phyloP scores from a whole-genome alignment of 1,140 invertebrate species.

The Venustaconcha ellipsiformis region DNA sequence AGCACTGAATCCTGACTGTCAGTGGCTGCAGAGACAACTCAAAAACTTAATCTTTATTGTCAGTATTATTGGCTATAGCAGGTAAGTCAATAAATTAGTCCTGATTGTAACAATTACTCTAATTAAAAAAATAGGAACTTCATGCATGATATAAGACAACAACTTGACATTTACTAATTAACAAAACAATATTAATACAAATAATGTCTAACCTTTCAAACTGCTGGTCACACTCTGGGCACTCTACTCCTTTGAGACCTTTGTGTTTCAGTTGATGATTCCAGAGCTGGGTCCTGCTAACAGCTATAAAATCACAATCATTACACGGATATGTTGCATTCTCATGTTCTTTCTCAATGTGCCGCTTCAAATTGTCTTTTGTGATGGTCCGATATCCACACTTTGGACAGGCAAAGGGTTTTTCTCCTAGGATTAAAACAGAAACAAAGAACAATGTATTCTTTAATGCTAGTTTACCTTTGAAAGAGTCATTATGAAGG shows the following conservation, averaged over 20 bases:
- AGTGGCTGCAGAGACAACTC: too few relatives aligned
- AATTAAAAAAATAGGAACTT: too few relatives aligned
- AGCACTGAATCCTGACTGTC: too few relatives aligned
- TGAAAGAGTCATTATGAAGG: too few relatives aligned
- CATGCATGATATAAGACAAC: too few relatives aligned
- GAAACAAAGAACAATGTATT: slow-evolving; percentile 8
- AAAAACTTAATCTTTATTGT: too few relatives aligned
- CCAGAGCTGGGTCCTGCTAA: slow-evolving; percentile 59
- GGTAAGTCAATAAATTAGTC: too few relatives aligned
- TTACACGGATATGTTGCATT: slow-evolving; percentile 59
- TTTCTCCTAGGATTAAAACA: slow-evolving; percentile 51
- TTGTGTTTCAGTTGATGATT: slow-evolving; percentile 64
- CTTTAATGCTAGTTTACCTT: not conserved
- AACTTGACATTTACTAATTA: too few relatives aligned
- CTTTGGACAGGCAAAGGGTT: slow-evolving; percentile 56
- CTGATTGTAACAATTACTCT: too few relatives aligned
- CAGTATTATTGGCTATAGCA: too few relatives aligned
- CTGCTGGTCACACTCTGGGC: slow-evolving; percentile 59
- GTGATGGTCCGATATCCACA: slow-evolving; percentile 59
- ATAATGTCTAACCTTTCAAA: slow-evolving; percentile 51
- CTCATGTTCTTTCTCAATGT: slow-evolving; percentile 63
- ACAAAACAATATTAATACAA: too few relatives aligned
- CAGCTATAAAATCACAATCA: slow-evolving; percentile 61
- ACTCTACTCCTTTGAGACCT: slow-evolving; percentile 55
- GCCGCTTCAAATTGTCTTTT: slow-evolving; percentile 58